Base-by-base conservation (phyloP, 2,113 vertebrate genomes). In the Macheiramphus alcinus region DNA sequence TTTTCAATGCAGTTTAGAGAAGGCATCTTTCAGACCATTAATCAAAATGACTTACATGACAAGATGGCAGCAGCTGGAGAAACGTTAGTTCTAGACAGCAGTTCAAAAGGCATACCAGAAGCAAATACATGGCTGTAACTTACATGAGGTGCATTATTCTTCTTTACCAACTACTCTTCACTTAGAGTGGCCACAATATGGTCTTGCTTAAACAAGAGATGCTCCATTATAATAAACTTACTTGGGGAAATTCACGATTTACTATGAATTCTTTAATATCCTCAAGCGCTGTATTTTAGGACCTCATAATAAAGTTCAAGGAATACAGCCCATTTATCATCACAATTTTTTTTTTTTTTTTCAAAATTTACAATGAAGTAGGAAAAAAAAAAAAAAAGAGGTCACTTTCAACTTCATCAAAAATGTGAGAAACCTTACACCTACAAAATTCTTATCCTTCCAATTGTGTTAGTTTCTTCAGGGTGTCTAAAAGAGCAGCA, bases 311-410 rank as follows among this genome's bases (percentile, higher is more conserved):
- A 22, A 85, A 59, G 23, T 67, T 80, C 7, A 82, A 80, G 62
- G 18, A 90, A 61, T 38, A 65, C 4, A 40, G 26, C 13, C 9
- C 15, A 67, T 38, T 47, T 53, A 42, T 47, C 12, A 42, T 16
- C 0, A 2, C 14, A 36, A 8, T 1, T 70, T 13, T 59, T 14
- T 50, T 27, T 29, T 47, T 29, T 31, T 15, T 58, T 36, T n/a
- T 1, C 45, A 79, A 45, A 58, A 45, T 65, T 42, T 38, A 21
- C 42, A 68, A 13, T 27, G 8, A 61, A 61, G 22, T 38, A 70
- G 17, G 15, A 13, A 48, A 48, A 48, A 48, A 42, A 42, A 40
- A 50, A 61, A 70, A 40, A 42, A 42, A 45, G 15, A 79, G 6
- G 61, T 48, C 6, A n/a, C 17, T 62, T 81, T 21, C 18, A 66